phyloP scores from a whole-genome alignment of 1,140 invertebrate species.

The Papilio xuthus region DNA sequence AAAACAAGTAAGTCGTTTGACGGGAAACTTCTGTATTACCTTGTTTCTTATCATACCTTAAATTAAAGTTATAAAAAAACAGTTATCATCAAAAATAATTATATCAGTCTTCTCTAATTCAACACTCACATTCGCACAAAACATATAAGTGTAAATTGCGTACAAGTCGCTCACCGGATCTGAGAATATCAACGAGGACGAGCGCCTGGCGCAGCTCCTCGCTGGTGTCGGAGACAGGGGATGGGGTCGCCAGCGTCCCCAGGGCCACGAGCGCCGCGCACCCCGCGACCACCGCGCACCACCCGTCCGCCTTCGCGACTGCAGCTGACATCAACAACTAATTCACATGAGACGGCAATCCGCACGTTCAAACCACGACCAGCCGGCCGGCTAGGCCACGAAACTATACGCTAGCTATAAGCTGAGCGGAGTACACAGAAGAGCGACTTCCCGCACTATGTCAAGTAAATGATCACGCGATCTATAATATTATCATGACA shows the following conservation, averaged over 20 bases:
- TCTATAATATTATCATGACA: not conserved
- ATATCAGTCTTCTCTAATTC: not conserved
- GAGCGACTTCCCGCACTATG: not conserved
- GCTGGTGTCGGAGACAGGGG: not conserved
- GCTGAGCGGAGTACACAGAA: not conserved
- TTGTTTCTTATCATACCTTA: too few species aligned
- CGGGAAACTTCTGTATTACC: too few species aligned
- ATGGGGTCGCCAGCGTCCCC: too few species aligned
- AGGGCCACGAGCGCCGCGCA: not conserved
- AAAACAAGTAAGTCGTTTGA: too few species aligned
- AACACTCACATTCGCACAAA: too few species aligned
- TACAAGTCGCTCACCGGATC: not conserved
- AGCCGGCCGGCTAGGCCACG: not conserved
- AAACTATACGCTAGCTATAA: not conserved
- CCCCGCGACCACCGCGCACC: not conserved
- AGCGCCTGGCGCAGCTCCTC: slow-evolving; percentile 20
- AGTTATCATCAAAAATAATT: not conserved
- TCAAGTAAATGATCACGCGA: not conserved
- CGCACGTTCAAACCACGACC: not conserved
- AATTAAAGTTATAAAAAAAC: too few species aligned
- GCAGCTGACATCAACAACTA: not conserved
- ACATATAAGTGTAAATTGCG: too few species aligned
- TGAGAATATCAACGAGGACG: slow-evolving; percentile 16
- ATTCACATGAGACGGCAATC: not conserved
- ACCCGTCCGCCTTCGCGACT: not conserved